Evolutionary conservation across 2,888 invertebrate species (phyloP).

Genomic region (Molorchus minor): DNA sequence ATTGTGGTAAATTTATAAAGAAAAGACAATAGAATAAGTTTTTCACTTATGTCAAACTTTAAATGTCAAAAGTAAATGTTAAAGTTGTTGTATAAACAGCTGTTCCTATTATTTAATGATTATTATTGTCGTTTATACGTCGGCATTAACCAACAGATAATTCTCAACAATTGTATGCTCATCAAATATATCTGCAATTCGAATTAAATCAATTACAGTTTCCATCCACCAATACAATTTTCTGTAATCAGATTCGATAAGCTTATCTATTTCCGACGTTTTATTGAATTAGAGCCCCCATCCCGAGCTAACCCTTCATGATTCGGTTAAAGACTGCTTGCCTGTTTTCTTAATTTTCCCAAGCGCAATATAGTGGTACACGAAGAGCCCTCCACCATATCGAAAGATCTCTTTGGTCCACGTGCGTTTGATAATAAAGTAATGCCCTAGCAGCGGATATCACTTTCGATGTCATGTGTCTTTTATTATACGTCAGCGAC

Average conservation of each 20-base stretch:
- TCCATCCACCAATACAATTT: slow-evolving; percentile 35
- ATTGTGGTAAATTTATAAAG: too few species aligned
- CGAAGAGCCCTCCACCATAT: slow-evolving; percentile 39
- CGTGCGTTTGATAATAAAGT: slow-evolving; percentile 55
- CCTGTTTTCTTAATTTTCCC: slow-evolving; percentile 43
- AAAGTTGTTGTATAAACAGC: too few species aligned
- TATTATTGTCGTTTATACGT: too few species aligned
- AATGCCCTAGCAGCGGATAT: slow-evolving; percentile 52
- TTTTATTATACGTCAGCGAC: slow-evolving; percentile 52
- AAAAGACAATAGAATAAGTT: too few species aligned
- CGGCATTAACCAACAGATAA: too few species aligned
- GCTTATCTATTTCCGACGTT: slow-evolving; percentile 39
- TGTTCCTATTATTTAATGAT: too few species aligned
- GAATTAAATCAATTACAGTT: slow-evolving; percentile 29
- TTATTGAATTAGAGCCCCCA: slow-evolving; percentile 50
- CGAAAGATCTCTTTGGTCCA: slow-evolving; percentile 48
- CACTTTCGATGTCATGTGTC: slow-evolving; percentile 60
- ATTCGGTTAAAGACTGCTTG: slow-evolving; percentile 39
- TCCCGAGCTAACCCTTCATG: slow-evolving; percentile 47
- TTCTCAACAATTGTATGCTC: too few species aligned
- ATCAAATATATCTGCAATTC: slow-evolving; percentile 28
- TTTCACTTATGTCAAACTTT: too few species aligned
- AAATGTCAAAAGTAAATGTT: too few species aligned
- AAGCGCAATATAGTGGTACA: slow-evolving; percentile 26
- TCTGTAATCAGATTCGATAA: slow-evolving; percentile 38